phyloP scores from a whole-genome alignment of 1,140 invertebrate genomes.

The Heliothis subflexa region DNA sequence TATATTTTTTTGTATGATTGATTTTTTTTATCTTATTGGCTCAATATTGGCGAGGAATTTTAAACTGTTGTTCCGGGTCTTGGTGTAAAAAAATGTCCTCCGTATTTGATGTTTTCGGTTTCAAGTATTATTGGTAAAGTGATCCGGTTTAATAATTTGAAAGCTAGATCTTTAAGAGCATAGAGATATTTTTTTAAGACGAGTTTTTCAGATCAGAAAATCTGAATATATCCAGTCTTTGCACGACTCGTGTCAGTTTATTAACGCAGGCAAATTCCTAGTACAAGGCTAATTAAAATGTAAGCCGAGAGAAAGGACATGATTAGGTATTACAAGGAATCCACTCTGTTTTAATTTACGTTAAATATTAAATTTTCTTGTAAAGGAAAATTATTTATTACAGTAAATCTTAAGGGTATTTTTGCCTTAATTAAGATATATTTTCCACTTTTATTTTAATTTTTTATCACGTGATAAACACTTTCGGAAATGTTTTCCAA shows the following conservation, averaged over 20 bases:
- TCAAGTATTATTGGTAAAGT: neutral
- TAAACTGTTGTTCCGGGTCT: neutral
- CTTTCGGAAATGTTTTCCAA: too few relatives aligned
- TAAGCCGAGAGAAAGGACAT: slow-evolving; percentile 7
- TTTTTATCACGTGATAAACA: too few relatives aligned
- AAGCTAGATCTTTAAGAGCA: too few relatives aligned
- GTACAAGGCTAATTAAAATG: slow-evolving; percentile 25
- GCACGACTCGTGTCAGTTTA: neutral
- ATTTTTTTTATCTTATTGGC: neutral
- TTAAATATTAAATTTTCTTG: neutral
- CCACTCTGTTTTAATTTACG: neutral
- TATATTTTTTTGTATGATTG: neutral
- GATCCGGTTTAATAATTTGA: too few relatives aligned
- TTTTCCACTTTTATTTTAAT: too few relatives aligned
- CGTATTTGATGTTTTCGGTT: neutral
- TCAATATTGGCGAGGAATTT: neutral
- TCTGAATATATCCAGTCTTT: neutral
- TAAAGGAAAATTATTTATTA: neutral
- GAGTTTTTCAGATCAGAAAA: too few relatives aligned
- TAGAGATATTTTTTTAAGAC: too few relatives aligned
- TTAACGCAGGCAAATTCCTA: neutral
- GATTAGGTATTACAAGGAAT: slow-evolving; percentile 25
- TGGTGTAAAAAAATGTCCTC: too few relatives aligned
- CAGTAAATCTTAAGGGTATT: neutral
- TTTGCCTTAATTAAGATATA: too few relatives aligned